These are phyloP conservation scores for Erethizon dorsatum DNA, from an alignment of 2,797 vertebrate genomes.

Conservation along the genomic window DNA sequence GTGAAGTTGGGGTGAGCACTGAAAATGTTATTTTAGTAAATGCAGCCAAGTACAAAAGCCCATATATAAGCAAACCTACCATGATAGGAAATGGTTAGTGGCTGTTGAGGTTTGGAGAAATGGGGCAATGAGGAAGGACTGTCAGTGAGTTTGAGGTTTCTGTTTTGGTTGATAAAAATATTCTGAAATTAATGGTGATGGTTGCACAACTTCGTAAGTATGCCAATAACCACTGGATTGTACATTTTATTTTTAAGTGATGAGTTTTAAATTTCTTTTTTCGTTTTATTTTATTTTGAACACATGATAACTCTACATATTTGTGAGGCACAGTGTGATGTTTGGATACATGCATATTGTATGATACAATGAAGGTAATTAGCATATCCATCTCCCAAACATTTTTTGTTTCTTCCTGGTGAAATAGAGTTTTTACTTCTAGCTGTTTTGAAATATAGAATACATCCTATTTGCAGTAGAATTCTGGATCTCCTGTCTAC, in stretches of 20 bases:
- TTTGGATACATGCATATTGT: neutral
- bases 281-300: neutral
- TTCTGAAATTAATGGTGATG: neutral
- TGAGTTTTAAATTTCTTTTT: neutral
- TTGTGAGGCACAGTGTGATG: neutral
- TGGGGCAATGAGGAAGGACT: neutral
- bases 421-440: neutral
- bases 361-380: neutral
- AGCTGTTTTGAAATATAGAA: neutral
- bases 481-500: too few relatives aligned
- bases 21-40: neutral
- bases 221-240: neutral
- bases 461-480: neutral
- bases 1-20: neutral
- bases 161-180: neutral
- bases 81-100: neutral
- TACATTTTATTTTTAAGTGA: neutral
- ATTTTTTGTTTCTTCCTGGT: neutral
- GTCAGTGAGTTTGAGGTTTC: neutral
- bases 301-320: neutral
- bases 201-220: neutral
- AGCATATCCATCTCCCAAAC: neutral
- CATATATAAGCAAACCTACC: neutral
- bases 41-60: neutral
- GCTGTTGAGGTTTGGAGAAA: neutral